Conservation (phyloP, 2,113 vertebrate genomes). For the Apistogramma diplotaenia region DNA sequence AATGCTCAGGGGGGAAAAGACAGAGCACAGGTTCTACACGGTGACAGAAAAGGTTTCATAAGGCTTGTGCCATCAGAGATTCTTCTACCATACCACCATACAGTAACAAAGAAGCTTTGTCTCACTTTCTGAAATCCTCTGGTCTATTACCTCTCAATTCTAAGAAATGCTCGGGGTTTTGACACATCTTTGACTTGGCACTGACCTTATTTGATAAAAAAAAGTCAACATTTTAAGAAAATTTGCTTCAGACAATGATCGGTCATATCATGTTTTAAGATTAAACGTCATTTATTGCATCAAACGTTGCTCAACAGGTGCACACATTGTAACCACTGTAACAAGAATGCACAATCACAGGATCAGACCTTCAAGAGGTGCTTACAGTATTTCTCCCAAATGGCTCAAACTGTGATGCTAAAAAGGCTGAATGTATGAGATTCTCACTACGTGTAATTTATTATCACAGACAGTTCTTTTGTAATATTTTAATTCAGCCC, state of each 20-base stretch:
- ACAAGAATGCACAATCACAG: fast-evolving
- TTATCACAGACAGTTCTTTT: background rate
- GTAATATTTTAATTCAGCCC: background rate
- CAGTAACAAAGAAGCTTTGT: background rate
- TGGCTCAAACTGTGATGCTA: background rate
- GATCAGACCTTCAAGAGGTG: background rate
- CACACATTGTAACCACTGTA: fast-evolving
- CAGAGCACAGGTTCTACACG: background rate
- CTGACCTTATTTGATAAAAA: background rate
- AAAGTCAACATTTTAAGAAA: background rate
- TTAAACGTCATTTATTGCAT: background rate
- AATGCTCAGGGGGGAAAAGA: background rate
- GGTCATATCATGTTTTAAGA: fast-evolving
- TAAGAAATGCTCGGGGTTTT: background rate
- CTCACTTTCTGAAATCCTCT: background rate
- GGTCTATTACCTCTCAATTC: background rate
- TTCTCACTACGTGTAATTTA: background rate
- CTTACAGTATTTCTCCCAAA: background rate
- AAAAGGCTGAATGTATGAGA: background rate
- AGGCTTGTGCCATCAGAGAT: background rate
- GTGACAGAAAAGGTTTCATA: conserved; percentile 2
- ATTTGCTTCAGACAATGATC: background rate
- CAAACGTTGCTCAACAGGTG: background rate
- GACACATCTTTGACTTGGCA: background rate
- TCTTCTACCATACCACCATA: background rate